Base-by-base conservation (phyloP, 2,888 invertebrate genomes). In the Vesta saturnalis region DNA sequence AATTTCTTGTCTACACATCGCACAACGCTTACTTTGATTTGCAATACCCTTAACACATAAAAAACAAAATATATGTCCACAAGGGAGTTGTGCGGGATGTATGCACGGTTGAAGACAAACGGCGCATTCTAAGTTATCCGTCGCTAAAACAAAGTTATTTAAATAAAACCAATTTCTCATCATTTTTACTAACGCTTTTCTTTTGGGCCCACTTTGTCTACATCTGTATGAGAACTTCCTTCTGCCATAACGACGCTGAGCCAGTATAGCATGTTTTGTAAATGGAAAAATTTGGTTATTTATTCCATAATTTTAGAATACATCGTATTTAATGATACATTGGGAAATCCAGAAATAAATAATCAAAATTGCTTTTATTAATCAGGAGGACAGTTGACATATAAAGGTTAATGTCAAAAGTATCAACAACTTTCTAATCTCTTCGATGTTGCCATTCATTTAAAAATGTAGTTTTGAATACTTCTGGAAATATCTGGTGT, bases 61-160 rank as follows among this genome's bases (percentile, higher is more conserved):
- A 82, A 94, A 98, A 84, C 97, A 98, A 83, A 98, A 98, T 69
- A 97, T 90, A 82, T 98, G 98, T n/a, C 91, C 92, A 83, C 97
- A 98, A 0, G 97, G 97, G 56, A 98, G 86, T 79, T 92, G 89
- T 0, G 96, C 94, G n/a, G 97, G 97, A 85, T 96, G 94, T 73
- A 96, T 90, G 81, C 93, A 95, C 30, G 90, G 89, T 85, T 96
- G 96, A 60, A 97, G 87, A 81, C 97, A 98, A 47, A 98, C 94
- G 5, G 97, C 93, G 86, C 97, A 98, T 81, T 97, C 96, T 16
- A 68, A 19, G 15, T 55, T 62, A 6, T 71, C 65, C 54, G 46
- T 64, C 57, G 18, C 8, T 39, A 58, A 49, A 59, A 55, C n/a
- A 3, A 3, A 16, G 8, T n/a, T 35, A 15, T 3, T 21, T n/a